Evolutionary conservation across 2,113 vertebrate genomes (phyloP).

Genomic region (Ctenodactylus gundi): DNA sequence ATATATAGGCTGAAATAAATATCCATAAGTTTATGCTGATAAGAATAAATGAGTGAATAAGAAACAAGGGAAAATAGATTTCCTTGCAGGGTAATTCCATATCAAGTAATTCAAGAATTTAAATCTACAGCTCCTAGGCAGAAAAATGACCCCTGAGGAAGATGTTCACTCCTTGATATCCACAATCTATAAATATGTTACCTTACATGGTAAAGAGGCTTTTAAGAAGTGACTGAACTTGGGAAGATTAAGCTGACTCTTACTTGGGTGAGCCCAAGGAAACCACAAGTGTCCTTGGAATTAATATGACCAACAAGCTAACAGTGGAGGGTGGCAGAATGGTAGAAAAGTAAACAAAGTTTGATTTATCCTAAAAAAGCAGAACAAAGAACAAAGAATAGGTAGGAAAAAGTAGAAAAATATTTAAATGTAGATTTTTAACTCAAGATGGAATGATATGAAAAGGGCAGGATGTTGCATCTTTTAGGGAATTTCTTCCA

Average conservation of each 20-base stretch:
- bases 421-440: background rate
- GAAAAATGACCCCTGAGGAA: background rate
- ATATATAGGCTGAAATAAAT: background rate
- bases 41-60: background rate
- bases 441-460: background rate
- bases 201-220: background rate
- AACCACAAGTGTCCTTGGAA: background rate
- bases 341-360: background rate
- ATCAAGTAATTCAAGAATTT: background rate
- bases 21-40: background rate
- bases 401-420: background rate
- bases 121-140: background rate
- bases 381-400: background rate
- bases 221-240: background rate
- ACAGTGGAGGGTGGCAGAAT: background rate
- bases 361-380: background rate
- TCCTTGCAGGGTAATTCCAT: background rate
- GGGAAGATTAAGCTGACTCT: background rate
- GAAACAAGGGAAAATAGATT: background rate
- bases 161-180: background rate
- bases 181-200: background rate
- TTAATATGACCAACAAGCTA: background rate
- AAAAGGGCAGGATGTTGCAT: background rate
- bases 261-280: background rate
- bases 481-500: background rate